Conservation (phyloP, 2,113 vertebrate genomes). For the Illadopsis cleaveri region DNA sequence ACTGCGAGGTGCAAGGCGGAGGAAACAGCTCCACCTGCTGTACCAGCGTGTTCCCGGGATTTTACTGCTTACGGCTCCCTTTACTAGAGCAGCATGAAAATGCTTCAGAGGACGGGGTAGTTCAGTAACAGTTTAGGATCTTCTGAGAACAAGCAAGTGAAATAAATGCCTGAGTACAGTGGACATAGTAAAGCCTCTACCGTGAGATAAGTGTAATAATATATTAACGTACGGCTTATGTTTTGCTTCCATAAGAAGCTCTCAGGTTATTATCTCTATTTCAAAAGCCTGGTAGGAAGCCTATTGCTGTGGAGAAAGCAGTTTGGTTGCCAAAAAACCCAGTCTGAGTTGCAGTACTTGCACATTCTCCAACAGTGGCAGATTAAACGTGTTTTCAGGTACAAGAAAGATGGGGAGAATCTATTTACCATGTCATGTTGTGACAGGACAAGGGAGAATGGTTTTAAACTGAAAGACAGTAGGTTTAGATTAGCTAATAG, state of each 20-base stretch:
- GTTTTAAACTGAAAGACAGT: not conserved
- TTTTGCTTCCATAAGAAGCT: not conserved
- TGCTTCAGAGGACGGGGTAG: rapidly evolving
- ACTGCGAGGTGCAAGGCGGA: rapidly evolving
- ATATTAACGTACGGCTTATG: not conserved
- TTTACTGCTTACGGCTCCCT: not conserved
- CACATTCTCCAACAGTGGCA: not conserved
- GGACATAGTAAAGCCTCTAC: not conserved
- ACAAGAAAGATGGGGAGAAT: not conserved
- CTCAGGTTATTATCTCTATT: not conserved
- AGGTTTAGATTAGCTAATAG: not conserved
- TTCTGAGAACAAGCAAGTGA: not conserved
- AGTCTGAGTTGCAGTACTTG: not conserved
- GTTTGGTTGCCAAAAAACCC: not conserved
- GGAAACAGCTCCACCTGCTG: not conserved
- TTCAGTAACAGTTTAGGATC: not conserved
- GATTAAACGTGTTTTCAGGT: not conserved
- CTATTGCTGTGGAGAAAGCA: not conserved
- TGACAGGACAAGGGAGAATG: not conserved
- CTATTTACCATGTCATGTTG: not conserved
- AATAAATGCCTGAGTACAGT: not conserved
- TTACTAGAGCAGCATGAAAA: not conserved
- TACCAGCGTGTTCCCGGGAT: not conserved
- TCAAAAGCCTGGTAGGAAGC: not conserved
- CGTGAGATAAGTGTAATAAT: not conserved